A percentile compares a stretch with the other conserved stretches of the same genome.
Conservation (phyloP, 2,797 vertebrate species). For the Knipowitschia caucasica region DNA sequence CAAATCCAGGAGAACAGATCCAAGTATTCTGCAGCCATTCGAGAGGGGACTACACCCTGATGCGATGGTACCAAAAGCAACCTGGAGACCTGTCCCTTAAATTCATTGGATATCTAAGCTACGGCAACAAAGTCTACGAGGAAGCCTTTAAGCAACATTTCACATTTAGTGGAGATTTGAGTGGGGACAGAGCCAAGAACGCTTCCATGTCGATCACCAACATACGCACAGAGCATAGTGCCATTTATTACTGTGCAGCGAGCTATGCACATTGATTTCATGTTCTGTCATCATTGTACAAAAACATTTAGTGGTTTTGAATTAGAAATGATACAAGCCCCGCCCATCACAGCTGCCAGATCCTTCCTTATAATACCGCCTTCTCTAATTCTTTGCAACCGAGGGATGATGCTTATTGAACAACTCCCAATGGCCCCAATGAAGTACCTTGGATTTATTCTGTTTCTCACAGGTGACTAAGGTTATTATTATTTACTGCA, state of each 20-base stretch:
- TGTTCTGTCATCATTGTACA: not conserved
- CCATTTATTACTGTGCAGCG: not conserved
- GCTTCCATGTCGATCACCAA: slow-evolving; percentile 32
- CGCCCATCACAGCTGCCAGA: not conserved
- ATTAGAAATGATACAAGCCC: not conserved
- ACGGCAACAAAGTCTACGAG: not conserved
- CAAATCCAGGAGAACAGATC: slow-evolving; percentile 22
- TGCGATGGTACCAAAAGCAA: slow-evolving; percentile 56
- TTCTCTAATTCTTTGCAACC: not conserved
- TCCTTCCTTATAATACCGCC: not conserved
- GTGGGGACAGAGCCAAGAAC: slow-evolving; percentile 16
- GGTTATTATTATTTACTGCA: not conserved
- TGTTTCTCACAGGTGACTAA: not conserved
- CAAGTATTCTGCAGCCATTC: slow-evolving; percentile 51
- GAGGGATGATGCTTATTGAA: not conserved
- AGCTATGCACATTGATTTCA: slow-evolving; percentile 3
- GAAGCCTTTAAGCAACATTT: slow-evolving; percentile 10
- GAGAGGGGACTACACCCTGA: slow-evolving; percentile 24
- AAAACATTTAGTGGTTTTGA: slow-evolving; percentile 1
- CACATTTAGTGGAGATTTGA: slow-evolving; percentile 28
- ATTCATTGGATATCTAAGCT: slow-evolving; percentile 35
- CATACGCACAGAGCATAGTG: slow-evolving; percentile 11
- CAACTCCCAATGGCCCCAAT: not conserved
- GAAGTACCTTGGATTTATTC: not conserved
- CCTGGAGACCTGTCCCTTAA: slow-evolving; percentile 30